Conservation (phyloP, 1,140 invertebrate genomes). For the Tribolium castaneum region DNA sequence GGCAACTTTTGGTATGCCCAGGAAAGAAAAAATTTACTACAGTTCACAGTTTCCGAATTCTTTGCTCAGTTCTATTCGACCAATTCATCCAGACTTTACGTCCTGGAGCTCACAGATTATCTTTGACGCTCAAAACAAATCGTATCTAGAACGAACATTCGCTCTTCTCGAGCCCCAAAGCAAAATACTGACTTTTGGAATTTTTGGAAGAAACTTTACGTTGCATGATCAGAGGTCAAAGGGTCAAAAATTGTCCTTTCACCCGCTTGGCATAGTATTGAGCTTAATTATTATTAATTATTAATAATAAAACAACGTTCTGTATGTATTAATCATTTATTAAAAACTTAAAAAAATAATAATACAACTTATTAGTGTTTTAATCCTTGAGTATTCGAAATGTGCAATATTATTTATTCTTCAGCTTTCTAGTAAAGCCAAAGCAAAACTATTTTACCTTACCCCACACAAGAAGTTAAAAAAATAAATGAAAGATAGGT, state of each 20-base stretch:
- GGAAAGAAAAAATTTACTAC: conserved; percentile 10
- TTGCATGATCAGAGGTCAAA: background rate
- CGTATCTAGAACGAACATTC: conserved; percentile 31
- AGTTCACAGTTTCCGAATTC: conserved; percentile 53
- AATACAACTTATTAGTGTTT: too few relatives aligned
- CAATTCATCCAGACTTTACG: conserved; percentile 41
- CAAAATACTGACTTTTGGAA: conserved; percentile 52
- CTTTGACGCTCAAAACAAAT: background rate
- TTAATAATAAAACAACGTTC: too few relatives aligned
- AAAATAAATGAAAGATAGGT: too few relatives aligned
- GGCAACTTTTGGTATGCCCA: conserved; percentile 42
- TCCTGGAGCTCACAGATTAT: conserved; percentile 36
- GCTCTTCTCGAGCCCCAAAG: conserved; percentile 41
- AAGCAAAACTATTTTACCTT: too few relatives aligned
- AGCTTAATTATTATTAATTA: background rate
- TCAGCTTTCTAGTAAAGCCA: too few relatives aligned
- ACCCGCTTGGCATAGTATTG: background rate
- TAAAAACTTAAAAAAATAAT: too few relatives aligned
- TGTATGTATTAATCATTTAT: too few relatives aligned
- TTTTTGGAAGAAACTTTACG: conserved; percentile 53
- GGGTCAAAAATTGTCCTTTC: background rate
- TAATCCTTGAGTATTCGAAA: too few relatives aligned
- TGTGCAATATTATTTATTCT: too few relatives aligned
- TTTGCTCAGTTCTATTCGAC: conserved; percentile 51
- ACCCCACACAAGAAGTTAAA: too few relatives aligned